A percentile compares a stretch with the other conserved stretches of the same genome.
phyloP scores from a whole-genome alignment of 2,113 vertebrate genomes.

The Tringa solitaria region DNA sequence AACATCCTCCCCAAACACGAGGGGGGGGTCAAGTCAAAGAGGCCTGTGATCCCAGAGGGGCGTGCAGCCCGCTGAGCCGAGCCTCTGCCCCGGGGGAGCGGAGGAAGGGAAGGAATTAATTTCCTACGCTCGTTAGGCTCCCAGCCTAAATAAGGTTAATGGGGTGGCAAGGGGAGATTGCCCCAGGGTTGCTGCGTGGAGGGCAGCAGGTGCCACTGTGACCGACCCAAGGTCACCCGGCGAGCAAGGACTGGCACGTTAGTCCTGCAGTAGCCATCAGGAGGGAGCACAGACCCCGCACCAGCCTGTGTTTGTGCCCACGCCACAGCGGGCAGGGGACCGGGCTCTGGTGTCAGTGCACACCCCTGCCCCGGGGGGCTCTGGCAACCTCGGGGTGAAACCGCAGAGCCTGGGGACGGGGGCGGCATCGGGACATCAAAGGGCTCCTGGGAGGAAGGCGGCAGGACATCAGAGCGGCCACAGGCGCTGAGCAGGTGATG shows the following conservation, averaged over 20 bases:
- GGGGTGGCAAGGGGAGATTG: background rate
- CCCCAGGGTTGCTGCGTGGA: background rate
- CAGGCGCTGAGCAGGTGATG: background rate
- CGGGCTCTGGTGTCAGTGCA: background rate
- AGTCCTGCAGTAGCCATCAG: background rate
- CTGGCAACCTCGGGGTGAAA: background rate
- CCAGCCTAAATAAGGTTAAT: background rate
- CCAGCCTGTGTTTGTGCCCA: background rate
- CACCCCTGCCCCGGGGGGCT: background rate
- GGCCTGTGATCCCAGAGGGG: conserved; percentile 31
- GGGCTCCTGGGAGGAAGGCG: background rate
- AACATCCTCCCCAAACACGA: conserved; percentile 11
- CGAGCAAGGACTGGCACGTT: accelerated
- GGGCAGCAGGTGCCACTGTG: background rate
- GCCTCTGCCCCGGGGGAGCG: background rate
- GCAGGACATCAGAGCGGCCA: background rate
- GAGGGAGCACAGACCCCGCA: accelerated
- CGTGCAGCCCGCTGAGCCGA: background rate
- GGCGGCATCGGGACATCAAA: background rate
- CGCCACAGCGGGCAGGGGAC: background rate
- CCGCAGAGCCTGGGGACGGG: background rate
- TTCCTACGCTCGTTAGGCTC: background rate
- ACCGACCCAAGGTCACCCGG: background rate
- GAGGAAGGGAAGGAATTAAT: background rate
- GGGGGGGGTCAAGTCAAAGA: background rate